phyloP scores from a whole-genome alignment of 2,113 vertebrate species.

The Silurus asotus region DNA sequence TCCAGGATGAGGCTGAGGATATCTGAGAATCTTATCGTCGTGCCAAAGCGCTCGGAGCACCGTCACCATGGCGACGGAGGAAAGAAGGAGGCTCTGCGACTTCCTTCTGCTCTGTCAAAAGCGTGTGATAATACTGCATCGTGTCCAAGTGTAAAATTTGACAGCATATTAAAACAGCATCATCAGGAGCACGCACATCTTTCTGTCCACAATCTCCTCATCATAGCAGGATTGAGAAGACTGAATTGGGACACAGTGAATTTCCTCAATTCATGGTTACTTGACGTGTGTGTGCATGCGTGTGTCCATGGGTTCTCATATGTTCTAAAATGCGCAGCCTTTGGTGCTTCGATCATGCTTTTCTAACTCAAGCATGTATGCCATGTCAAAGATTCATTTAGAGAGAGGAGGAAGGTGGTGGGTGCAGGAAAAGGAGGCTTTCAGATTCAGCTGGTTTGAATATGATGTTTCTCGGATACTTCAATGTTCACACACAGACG shows the following conservation, averaged over 20 bases:
- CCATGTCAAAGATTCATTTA: conserved; percentile 36
- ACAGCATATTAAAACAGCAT: background rate
- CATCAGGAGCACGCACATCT: background rate
- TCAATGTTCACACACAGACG: background rate
- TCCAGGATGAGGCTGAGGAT: conserved; percentile 5
- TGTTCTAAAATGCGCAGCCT: background rate
- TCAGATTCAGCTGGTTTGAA: background rate
- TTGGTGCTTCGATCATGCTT: conserved; percentile 32
- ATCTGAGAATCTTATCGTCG: background rate
- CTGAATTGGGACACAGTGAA: background rate
- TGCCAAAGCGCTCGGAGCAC: background rate
- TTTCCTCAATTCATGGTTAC: background rate
- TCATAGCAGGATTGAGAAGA: background rate
- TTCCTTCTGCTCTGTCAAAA: conserved; percentile 7
- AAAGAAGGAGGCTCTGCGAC: background rate
- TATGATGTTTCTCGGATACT: background rate
- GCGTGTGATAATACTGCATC: background rate
- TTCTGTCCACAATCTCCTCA: background rate
- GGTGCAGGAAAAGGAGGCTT: background rate
- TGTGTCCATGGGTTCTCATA: conserved; percentile 20
- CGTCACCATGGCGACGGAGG: conserved; percentile 43
- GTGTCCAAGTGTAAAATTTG: background rate
- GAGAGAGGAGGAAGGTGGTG: background rate
- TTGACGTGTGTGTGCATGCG: background rate
- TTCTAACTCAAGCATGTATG: conserved; percentile 53